phyloP scores from a whole-genome alignment of 2,888 invertebrate species.

The Dynastes grantii region DNA sequence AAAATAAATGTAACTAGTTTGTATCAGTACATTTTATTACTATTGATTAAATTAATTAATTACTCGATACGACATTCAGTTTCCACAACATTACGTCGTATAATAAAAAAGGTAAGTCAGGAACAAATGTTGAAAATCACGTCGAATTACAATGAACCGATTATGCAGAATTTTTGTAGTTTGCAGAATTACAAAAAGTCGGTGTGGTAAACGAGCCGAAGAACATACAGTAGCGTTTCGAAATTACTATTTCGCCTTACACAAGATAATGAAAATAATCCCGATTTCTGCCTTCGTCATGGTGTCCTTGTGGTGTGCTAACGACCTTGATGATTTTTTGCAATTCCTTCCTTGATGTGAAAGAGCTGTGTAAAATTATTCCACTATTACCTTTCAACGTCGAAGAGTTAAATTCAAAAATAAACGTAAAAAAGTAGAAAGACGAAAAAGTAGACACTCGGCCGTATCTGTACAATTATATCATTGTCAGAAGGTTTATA shows the following conservation, averaged over 20 bases:
- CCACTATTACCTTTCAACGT: slow-evolving; percentile 1
- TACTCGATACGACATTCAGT: too few relatives aligned
- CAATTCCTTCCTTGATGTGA: slow-evolving; percentile 15
- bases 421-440: background rate
- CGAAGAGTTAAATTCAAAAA: background rate
- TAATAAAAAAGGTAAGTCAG: too few relatives aligned
- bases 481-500: slow-evolving; percentile 22
- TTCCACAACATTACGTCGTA: too few relatives aligned
- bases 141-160: too few relatives aligned
- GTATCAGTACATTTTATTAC: too few relatives aligned
- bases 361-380: slow-evolving; percentile 4
- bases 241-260: slow-evolving; percentile 4
- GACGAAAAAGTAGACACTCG: slow-evolving; percentile 1
- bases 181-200: too few relatives aligned
- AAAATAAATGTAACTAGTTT: too few relatives aligned
- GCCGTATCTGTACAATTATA: slow-evolving; percentile 22
- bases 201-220: too few relatives aligned
- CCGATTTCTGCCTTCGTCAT: slow-evolving; percentile 17
- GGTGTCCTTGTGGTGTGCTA: slow-evolving; percentile 43
- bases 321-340: slow-evolving; percentile 42
- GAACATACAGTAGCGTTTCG: background rate
- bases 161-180: too few relatives aligned
- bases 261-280: slow-evolving; percentile 20
- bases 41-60: too few relatives aligned
- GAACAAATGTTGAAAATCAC: too few relatives aligned